phyloP scores from a whole-genome alignment of 1,140 invertebrate genomes.

The Laupala kohalensis region DNA sequence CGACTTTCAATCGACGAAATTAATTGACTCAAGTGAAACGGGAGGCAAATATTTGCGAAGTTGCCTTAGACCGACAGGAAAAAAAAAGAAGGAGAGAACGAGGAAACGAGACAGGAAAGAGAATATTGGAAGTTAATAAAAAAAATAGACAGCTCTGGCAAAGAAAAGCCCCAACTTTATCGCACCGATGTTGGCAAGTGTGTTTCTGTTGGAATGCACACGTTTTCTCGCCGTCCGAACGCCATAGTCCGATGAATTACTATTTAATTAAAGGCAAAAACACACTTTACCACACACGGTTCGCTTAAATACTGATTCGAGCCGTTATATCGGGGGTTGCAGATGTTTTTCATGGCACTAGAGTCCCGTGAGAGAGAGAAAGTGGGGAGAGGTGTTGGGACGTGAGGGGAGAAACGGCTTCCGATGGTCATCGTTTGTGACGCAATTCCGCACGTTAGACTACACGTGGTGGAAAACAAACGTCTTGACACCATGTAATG shows the following conservation, averaged over 20 bases:
- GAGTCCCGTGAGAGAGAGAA: too few species aligned
- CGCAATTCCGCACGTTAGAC: too few species aligned
- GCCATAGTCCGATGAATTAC: neutral
- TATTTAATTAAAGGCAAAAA: neutral
- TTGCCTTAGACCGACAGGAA: too few species aligned
- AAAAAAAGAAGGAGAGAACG: too few species aligned
- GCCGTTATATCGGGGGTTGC: neutral
- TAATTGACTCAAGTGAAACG: neutral
- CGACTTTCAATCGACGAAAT: neutral
- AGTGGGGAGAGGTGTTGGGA: neutral
- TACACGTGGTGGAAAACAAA: too few species aligned
- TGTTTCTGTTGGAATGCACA: neutral
- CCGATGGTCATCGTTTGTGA: too few species aligned
- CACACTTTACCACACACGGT: neutral
- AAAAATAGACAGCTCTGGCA: too few species aligned
- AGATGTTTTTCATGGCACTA: neutral
- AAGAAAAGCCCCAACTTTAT: too few species aligned
- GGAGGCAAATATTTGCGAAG: neutral
- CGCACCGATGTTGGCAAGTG: neutral
- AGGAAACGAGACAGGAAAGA: too few species aligned
- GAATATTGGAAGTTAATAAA: too few species aligned
- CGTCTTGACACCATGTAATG: too few species aligned
- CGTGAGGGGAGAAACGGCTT: neutral
- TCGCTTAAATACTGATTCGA: neutral
- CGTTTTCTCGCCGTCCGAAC: too few species aligned